Conservation (phyloP, 2,113 vertebrate species). For the Eubucco bourcierii region DNA sequence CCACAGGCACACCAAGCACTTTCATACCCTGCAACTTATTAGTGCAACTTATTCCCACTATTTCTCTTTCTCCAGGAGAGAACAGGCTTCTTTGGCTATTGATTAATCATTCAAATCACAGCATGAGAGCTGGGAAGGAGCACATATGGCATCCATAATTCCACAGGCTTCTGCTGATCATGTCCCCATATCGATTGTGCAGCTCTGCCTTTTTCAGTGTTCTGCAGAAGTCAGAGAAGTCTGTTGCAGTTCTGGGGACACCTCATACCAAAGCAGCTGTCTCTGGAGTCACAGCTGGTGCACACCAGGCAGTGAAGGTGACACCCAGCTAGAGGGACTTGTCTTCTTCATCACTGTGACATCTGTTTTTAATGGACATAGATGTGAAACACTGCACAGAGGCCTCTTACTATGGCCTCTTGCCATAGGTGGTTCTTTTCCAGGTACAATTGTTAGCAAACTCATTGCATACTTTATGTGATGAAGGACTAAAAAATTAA, state of each 20-base stretch:
- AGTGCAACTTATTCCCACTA: not conserved
- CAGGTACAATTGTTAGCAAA: slow-evolving; percentile 12
- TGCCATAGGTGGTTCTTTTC: not conserved
- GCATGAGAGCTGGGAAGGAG: not conserved
- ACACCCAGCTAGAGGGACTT: not conserved
- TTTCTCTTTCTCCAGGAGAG: not conserved
- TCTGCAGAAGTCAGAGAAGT: not conserved
- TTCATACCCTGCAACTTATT: not conserved
- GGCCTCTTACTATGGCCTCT: not conserved
- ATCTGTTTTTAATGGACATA: slow-evolving; percentile 12
- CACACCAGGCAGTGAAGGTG: not conserved
- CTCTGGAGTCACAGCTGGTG: not conserved
- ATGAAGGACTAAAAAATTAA: not conserved
- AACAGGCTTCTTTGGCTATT: not conserved
- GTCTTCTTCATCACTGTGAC: not conserved
- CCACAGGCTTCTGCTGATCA: not conserved
- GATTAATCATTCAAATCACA: slow-evolving; percentile 40
- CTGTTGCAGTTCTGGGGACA: not conserved
- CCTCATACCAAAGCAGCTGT: not conserved
- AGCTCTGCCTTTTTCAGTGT: not conserved
- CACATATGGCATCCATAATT: not conserved
- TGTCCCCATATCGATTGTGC: not conserved
- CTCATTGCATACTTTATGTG: not conserved
- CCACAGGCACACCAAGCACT: not conserved
- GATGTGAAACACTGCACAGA: not conserved